phyloP scores from a whole-genome alignment of 2,888 invertebrate species.

The Amphipyra berbera region DNA sequence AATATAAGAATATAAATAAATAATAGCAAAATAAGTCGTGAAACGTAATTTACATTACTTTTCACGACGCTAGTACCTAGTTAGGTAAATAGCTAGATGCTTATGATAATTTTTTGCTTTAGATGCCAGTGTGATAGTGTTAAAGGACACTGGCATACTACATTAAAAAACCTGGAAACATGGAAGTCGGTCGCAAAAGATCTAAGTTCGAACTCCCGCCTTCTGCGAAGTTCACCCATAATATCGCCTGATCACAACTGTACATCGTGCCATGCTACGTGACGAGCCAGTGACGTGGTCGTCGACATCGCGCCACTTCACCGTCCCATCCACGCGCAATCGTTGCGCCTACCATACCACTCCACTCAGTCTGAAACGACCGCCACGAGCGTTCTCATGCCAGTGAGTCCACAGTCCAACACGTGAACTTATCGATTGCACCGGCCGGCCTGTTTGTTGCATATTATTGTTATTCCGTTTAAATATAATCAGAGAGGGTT shows the following conservation, averaged over 20 bases:
- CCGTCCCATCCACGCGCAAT: conserved; percentile 78
- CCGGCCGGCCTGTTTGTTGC: conserved; percentile 52
- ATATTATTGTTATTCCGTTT: conserved; percentile 47
- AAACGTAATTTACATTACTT: too few species aligned
- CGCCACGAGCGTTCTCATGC: conserved; percentile 42
- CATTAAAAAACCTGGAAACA: too few species aligned
- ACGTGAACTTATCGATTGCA: conserved; percentile 70
- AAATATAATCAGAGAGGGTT: conserved; percentile 18
- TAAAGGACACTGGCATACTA: too few species aligned
- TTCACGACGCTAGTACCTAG: too few species aligned
- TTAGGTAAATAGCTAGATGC: too few species aligned
- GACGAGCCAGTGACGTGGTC: conserved; percentile 79
- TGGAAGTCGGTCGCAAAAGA: too few species aligned
- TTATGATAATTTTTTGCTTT: too few species aligned
- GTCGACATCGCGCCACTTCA: conserved; percentile 82
- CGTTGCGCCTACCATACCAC: conserved; percentile 55
- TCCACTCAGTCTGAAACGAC: conserved; percentile 57
- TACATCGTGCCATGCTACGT: conserved; percentile 62
- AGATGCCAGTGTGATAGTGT: too few species aligned
- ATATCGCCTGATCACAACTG: conserved; percentile 63
- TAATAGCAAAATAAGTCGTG: too few species aligned
- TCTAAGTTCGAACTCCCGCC: conserved; percentile 55
- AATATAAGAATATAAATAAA: too few species aligned
- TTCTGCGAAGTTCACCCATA: conserved; percentile 40
- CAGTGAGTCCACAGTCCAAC: conserved; percentile 71